Percentiles rank a stretch among this genome's conserved stretches.
Conservation (phyloP, 2,113 vertebrate species). For the Actenoides hombroni region DNA sequence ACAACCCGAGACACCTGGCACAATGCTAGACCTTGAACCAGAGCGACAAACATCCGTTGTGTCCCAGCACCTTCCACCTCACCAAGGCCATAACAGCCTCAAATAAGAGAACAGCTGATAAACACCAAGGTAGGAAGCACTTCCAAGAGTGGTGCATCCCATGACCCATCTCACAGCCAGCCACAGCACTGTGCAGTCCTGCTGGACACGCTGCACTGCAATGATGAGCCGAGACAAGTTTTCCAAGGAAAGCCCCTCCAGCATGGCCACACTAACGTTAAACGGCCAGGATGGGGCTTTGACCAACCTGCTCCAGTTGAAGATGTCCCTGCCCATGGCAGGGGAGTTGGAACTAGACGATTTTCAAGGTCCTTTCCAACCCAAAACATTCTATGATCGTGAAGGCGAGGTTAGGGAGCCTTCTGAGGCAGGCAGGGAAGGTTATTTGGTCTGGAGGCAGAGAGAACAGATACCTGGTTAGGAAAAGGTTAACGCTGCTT, state of each 20-base stretch:
- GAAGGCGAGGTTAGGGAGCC: background rate
- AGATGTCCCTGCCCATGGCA: no score
- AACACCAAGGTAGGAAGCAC: rapidly evolving
- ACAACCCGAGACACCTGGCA: background rate
- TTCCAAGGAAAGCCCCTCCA: rapidly evolving
- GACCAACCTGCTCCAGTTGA: no score
- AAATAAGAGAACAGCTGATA: rapidly evolving
- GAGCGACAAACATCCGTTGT: rapidly evolving
- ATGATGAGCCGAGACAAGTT: rapidly evolving
- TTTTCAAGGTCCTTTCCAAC: no score
- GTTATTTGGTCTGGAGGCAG: background rate
- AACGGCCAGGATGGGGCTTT: background rate
- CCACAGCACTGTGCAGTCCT: rapidly evolving
- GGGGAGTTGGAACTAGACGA: no score
- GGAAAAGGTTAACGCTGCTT: slow-evolving; percentile 74
- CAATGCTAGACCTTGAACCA: background rate
- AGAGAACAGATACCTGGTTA: background rate
- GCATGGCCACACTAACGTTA: rapidly evolving
- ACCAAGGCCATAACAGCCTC: rapidly evolving
- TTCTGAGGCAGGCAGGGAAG: background rate
- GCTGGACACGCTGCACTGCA: rapidly evolving
- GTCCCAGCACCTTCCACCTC: background rate
- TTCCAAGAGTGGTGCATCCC: rapidly evolving
- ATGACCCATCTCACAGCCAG: rapidly evolving
- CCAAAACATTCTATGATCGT: no score